phyloP scores from a whole-genome alignment of 1,140 invertebrate genomes.

The Eurosta solidaginis region DNA sequence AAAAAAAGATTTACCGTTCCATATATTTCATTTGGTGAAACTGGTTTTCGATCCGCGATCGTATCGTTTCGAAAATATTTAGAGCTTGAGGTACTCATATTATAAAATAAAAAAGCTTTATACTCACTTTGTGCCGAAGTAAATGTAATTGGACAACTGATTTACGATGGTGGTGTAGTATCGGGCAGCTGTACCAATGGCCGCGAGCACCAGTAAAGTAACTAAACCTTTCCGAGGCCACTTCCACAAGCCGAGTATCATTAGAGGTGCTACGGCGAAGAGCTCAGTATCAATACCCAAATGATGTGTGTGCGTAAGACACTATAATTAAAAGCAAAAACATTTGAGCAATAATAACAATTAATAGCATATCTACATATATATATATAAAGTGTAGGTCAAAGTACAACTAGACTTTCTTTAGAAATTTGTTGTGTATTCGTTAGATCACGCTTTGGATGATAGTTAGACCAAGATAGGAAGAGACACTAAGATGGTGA shows the following conservation, averaged over 20 bases:
- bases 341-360: conserved; percentile 28
- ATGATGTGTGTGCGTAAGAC: conserved; percentile 74
- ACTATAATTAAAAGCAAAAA: conserved; percentile 57
- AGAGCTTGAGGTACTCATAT: no score
- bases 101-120: not conserved
- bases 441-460: not conserved
- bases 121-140: conserved; percentile 72
- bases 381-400: no score
- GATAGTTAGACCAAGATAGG: not conserved
- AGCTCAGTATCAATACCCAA: conserved; percentile 85
- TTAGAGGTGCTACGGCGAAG: conserved; percentile 72
- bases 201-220: conserved; percentile 60
- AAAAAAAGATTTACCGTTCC: no score
- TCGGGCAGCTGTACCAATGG: conserved; percentile 66
- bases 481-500: no score
- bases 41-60: no score
- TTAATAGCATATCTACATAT: no score
- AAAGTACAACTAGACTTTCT: no score
- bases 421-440: not conserved
- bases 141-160: conserved; percentile 68
- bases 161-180: conserved; percentile 66
- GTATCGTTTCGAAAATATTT: no score
- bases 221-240: conserved; percentile 63
- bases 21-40: no score
- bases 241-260: conserved; percentile 69